Percentiles rank a stretch among this genome's conserved stretches.
phyloP scores from a whole-genome alignment of 2,113 vertebrate species.

The Eulacestoma nigropectus region DNA sequence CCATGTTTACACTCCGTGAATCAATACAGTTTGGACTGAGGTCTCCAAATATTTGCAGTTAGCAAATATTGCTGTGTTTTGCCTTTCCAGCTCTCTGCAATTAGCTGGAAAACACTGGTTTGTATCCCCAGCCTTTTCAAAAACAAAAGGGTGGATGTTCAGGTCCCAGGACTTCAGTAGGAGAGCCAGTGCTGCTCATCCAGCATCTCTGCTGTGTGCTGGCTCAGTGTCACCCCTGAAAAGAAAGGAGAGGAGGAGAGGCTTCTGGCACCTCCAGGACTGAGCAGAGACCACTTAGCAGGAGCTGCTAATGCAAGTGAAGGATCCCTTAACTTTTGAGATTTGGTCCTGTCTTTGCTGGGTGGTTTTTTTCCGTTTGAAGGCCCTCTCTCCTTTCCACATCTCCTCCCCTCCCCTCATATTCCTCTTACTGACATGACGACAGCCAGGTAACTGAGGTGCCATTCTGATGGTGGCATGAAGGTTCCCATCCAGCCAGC shows the following conservation, averaged over 20 bases:
- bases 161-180: neutral
- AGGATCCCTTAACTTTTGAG: neutral
- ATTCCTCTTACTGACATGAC: neutral
- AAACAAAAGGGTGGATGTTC: neutral
- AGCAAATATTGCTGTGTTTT: constrained; percentile 7
- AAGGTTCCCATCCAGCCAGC: neutral
- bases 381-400: neutral
- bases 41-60: constrained; percentile 26
- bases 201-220: neutral
- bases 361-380: neutral
- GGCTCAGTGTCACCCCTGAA: neutral
- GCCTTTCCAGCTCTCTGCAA: neutral
- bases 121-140: neutral
- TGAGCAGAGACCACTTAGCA: neutral
- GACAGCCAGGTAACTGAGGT: neutral
- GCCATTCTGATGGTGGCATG: neutral
- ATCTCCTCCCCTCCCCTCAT: neutral
- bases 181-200: neutral
- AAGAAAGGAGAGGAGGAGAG: neutral
- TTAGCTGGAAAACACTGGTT: neutral
- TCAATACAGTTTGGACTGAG: neutral
- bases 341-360: neutral
- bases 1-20: neutral
- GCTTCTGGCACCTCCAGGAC: neutral
- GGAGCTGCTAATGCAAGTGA: neutral